phyloP scores from a whole-genome alignment of 2,888 invertebrate genomes.

The Megamerina dolium region DNA sequence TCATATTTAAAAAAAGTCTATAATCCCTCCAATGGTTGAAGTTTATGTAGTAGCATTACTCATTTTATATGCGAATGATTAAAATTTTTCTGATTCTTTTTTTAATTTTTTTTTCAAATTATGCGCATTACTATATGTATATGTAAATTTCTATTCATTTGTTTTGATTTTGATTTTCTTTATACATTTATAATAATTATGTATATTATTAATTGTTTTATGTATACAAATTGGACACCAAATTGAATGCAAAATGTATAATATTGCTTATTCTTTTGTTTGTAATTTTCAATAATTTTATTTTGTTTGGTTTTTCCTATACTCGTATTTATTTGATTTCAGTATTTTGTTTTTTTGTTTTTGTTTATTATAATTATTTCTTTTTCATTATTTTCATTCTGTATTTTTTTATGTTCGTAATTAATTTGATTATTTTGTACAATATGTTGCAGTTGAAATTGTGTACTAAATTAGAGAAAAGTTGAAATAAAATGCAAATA shows the following conservation, averaged over 20 bases:
- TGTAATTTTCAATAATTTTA: conserved; percentile 13
- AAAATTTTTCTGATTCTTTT: too few species aligned
- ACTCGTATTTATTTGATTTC: conserved; percentile 16
- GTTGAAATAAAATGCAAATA: conserved; percentile 10
- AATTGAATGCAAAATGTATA: conserved; percentile 29
- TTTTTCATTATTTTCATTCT: conserved; percentile 13
- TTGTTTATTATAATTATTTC: conserved; percentile 6
- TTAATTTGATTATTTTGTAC: conserved; percentile 22
- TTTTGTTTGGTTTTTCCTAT: conserved; percentile 5
- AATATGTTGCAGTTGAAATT: conserved; percentile 23
- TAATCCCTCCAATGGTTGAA: conserved; percentile 44
- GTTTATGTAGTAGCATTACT: too few species aligned
- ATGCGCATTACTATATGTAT: too few species aligned
- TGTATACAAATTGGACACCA: conserved; percentile 27
- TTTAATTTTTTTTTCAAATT: too few species aligned
- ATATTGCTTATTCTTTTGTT: conserved; percentile 22
- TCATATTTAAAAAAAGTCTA: too few species aligned
- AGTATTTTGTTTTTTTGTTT: conserved; percentile 17
- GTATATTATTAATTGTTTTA: conserved; percentile 12
- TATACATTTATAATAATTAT: too few species aligned
- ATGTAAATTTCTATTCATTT: too few species aligned
- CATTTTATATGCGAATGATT: too few species aligned
- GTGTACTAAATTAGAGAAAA: conserved; percentile 2
- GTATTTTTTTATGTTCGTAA: conserved; percentile 5
- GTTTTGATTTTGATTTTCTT: too few species aligned